Base-by-base conservation (phyloP, 2,113 vertebrate genomes). In the Archilochus colubris region DNA sequence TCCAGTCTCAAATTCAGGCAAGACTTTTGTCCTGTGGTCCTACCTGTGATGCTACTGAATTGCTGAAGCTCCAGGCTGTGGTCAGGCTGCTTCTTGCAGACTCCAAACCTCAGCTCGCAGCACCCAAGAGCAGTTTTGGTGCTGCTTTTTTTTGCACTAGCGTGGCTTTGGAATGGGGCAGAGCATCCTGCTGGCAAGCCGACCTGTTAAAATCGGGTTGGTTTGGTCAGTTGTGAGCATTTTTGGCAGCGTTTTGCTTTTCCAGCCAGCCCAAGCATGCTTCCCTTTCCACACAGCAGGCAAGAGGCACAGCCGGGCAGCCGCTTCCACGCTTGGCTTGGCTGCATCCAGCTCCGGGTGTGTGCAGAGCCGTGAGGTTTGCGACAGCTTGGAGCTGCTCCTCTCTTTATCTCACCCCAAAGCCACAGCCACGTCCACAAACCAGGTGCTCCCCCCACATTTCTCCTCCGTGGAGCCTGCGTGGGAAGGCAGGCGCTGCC, bases 401-500 rank as follows among this genome's bases (percentile, higher is more conserved):
- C 92, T 82, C 82, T 94, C 93, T 96, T 96, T 95, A 95, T 96
- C 95, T 95, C 27, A 1, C 90, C 46, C 95, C 92, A 80, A 94
- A 96, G 90, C 96, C 90, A 1, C 96, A 96, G 95, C 95, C 96
- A 89, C 78, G 90, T 73, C 95, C 95, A 53, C 85, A 83, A 79
- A 82, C 70, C 95, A 79, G 93, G 82, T 87, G 88, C 92, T 94
- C 75, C 89, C 40, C 40, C 86, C 57, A 9, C 91, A 89, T 94
- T 64, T 85, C 96, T 92, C 89, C 89, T 86, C 51, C 36, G 3
- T 95, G 95, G 93, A 96, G 95, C 95, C 96, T 82, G 95, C 90
- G 93, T 96, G 95, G 96, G 96, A 93, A 96, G 96, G 63, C 86
- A 88, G 93, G 91, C 72, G 59, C 88, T 93, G 81, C 81, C 2